phyloP scores from a whole-genome alignment of 2,797 vertebrate species.

The Oryzias sinensis region DNA sequence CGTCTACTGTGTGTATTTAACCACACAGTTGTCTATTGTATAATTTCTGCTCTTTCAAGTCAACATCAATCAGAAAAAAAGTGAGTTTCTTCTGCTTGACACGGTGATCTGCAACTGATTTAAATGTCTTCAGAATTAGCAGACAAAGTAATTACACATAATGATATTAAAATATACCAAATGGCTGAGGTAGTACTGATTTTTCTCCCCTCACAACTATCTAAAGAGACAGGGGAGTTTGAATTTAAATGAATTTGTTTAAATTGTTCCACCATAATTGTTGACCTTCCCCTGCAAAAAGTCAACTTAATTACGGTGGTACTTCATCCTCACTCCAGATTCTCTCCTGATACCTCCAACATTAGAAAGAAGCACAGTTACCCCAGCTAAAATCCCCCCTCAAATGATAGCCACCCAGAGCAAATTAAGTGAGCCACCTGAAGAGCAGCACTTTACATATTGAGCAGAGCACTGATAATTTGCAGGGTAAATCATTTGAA shows the following conservation, averaged over 20 bases:
- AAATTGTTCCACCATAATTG: constrained; percentile 81
- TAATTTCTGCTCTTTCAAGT: constrained; percentile 20
- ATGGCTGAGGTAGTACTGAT: constrained; percentile 56
- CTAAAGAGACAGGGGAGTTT: constrained; percentile 55
- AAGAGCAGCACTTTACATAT: constrained; percentile 76
- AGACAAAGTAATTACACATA: constrained; percentile 60
- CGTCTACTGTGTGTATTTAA: constrained; percentile 4
- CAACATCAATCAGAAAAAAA: constrained; percentile 10
- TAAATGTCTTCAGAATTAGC: constrained; percentile 44
- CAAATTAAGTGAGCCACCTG: constrained; percentile 74
- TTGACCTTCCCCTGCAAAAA: constrained; percentile 80
- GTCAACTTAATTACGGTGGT: constrained; percentile 76
- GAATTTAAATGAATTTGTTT: constrained; percentile 74
- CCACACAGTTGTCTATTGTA: constrained; percentile 4
- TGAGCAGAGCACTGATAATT: constrained; percentile 74
- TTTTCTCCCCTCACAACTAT: constrained; percentile 44
- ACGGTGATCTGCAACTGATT: constrained; percentile 25
- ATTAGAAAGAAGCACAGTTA: constrained; percentile 60
- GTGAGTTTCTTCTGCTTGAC: background rate
- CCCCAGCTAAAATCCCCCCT: constrained; percentile 66
- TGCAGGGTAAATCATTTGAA: constrained; percentile 76
- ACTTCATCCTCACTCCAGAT: constrained; percentile 70
- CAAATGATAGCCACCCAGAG: constrained; percentile 64
- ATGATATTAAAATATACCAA: constrained; percentile 61
- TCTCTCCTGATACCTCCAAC: constrained; percentile 68